A percentile compares a stretch with the other conserved stretches of the same genome.
Evolutionary conservation across 2,113 vertebrate species (phyloP).

Genomic region (Protomyctophum bolini): DNA sequence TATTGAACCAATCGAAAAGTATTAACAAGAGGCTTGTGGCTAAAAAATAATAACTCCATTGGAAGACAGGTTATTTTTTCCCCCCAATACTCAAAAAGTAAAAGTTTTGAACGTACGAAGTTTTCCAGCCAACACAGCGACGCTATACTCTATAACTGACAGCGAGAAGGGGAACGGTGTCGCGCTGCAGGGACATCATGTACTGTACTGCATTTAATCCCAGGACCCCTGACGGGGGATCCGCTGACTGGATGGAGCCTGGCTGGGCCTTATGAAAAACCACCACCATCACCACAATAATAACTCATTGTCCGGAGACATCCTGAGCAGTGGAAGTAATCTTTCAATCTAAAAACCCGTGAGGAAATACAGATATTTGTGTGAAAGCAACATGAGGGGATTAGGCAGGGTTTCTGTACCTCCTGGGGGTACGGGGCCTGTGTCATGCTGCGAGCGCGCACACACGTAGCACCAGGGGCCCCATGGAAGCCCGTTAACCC

Average conservation of each 20-base stretch:
- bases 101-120: neutral
- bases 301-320: constrained; percentile 61
- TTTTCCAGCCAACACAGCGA: neutral
- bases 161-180: constrained; percentile 2
- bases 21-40: too few species aligned
- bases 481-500: constrained; percentile 54
- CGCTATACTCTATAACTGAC: constrained; percentile 5
- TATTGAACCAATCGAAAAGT: too few species aligned
- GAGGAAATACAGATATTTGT: constrained; percentile 72
- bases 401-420: constrained; percentile 76
- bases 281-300: constrained; percentile 52
- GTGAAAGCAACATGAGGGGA: constrained; percentile 69
- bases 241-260: constrained; percentile 31
- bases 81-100: too few species aligned
- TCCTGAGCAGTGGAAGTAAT: constrained; percentile 54
- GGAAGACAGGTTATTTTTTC: too few species aligned
- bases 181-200: neutral
- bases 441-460: constrained; percentile 67
- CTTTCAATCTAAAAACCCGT: constrained; percentile 50
- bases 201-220: constrained; percentile 25
- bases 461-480: constrained; percentile 45
- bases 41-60: too few species aligned
- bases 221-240: constrained; percentile 29
- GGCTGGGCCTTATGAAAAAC: constrained; percentile 47
- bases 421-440: constrained; percentile 62